Evolutionary conservation across 1,140 invertebrate species (phyloP).

Genomic region (Matsumurasca onukii): DNA sequence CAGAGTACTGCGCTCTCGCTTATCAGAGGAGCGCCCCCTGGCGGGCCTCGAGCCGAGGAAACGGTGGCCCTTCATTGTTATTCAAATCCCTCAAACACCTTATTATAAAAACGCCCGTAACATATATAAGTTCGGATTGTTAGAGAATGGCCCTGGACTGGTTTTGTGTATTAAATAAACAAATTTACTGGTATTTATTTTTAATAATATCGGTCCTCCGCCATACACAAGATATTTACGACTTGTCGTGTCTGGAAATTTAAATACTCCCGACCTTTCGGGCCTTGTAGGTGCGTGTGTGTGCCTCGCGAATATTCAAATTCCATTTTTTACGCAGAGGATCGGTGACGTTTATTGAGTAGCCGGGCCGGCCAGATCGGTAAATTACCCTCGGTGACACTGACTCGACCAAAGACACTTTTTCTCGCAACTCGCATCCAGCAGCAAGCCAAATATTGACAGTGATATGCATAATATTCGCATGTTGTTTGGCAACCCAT

Average conservation of each 20-base stretch:
- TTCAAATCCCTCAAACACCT: slow-evolving; percentile 23
- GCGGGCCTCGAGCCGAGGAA: too few relatives aligned
- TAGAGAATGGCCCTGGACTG: neutral
- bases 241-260: slow-evolving; percentile 13
- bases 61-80: slow-evolving; percentile 21
- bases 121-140: slow-evolving; percentile 22
- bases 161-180: slow-evolving; percentile 27
- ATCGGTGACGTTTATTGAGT: slow-evolving; percentile 15
- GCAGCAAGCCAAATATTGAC: too few relatives aligned
- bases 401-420: too few relatives aligned
- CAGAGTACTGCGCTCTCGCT: neutral
- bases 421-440: too few relatives aligned
- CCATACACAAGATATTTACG: slow-evolving; percentile 15
- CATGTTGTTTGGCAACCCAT: too few relatives aligned
- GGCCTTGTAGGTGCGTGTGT: slow-evolving; percentile 19
- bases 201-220: slow-evolving; percentile 22
- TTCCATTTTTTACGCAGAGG: slow-evolving; percentile 15
- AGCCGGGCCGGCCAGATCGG: neutral
- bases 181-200: slow-evolving; percentile 27
- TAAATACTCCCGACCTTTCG: slow-evolving; percentile 2
- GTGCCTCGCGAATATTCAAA: slow-evolving; percentile 17
- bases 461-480: too few relatives aligned
- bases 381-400: slow-evolving; percentile 9
- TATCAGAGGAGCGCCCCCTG: neutral
- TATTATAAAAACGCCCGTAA: slow-evolving; percentile 22